Base-by-base conservation (phyloP, 2,113 vertebrate species). In the Seriola aureovittata region DNA sequence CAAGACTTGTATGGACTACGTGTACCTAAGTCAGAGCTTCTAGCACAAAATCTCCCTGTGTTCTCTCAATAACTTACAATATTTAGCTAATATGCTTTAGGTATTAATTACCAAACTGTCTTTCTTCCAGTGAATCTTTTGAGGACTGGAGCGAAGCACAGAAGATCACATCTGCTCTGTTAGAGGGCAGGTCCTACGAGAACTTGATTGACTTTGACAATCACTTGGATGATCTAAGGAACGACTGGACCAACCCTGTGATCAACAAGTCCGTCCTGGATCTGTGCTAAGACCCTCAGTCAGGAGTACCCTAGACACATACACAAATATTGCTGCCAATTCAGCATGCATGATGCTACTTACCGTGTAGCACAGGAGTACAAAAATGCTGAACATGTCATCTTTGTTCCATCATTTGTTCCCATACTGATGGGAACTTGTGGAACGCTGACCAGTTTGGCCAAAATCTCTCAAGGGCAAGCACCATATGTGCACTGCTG, bases 171-270 rank as follows among this genome's bases (percentile, higher is more conserved):
- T 95, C 97, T 0, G 96, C 97, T 2, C 96, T 99, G 60, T 81
- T 99, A 84, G 97, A 98, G 89, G 96, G 95, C 94, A 96, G 96
- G 23, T 97, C 97, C 73, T 99, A 99, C 1, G 98, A 99, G 85
- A 96, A 95, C 0, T 96, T 99, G 0, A 95, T 98, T 86, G 98
- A 99, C 94, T 99, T 99, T 48, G 98, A 99, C 88, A 98, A 99
- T 89, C 98, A 99, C 92, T 92, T 99, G 93, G 98, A 99, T 29
- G 98, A 99, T 88, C 96, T 99, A 55, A 96, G 98, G 65, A 99
- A 99, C 1, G 98, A 99, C 93, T 99, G 98, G 98, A 98, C 98
- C 42, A 99, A 99, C 90, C 97, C 98, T 0, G 97, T 98, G 90
- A 98, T 99, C 93, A 99, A 99, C 93, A 99, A 98, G 90, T 97